These are phyloP conservation scores for Mirounga angustirostris DNA, from an alignment of 2,113 vertebrate genomes.

Conservation along the genomic window DNA sequence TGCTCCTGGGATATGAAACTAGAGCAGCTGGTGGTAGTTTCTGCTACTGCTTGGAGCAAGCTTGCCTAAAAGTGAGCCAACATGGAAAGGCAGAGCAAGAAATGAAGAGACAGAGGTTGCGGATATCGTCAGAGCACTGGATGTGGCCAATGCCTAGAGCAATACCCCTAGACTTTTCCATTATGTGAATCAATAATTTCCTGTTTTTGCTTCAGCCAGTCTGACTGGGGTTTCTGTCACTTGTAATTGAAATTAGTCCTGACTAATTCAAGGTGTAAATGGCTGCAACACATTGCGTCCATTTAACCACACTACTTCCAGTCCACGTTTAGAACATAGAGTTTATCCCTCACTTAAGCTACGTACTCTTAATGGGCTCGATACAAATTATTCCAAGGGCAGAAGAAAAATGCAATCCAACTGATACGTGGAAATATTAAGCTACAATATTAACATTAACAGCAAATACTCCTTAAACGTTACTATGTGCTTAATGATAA, in stretches of 20 bases:
- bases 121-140: neutral
- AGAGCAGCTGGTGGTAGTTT: slow-evolving; percentile 45
- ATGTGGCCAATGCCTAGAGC: neutral
- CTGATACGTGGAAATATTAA: neutral
- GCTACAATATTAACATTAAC: neutral
- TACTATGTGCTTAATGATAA: neutral
- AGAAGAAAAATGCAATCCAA: slow-evolving; percentile 7
- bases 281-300: neutral
- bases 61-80: slow-evolving; percentile 32
- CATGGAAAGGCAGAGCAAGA: slow-evolving; percentile 23
- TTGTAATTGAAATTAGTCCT: neutral
- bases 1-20: neutral
- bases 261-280: slow-evolving; percentile 28
- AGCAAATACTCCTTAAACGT: slow-evolving; percentile 13
- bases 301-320: neutral
- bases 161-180: neutral
- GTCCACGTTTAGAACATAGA: neutral
- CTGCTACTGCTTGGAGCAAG: slow-evolving; percentile 29
- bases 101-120: neutral
- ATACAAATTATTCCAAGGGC: neutral
- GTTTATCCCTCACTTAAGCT: neutral
- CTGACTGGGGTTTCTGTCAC: neutral
- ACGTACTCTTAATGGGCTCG: neutral
- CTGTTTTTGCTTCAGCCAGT: neutral
- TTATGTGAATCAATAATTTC: neutral